Conservation (phyloP, 2,888 invertebrate genomes). For the Biston betularia region DNA sequence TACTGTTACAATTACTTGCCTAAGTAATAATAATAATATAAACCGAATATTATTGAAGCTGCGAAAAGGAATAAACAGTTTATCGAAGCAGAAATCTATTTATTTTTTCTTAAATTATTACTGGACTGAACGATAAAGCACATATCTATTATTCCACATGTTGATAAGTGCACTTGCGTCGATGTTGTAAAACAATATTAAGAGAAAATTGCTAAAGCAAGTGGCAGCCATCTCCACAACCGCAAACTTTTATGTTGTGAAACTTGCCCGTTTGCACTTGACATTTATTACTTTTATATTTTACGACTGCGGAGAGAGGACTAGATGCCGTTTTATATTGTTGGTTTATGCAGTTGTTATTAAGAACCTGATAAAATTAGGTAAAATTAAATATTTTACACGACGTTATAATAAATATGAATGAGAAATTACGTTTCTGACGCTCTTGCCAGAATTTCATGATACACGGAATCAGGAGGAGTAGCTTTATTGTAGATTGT, state of each 20-base stretch:
- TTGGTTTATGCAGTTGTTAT: conserved; percentile 28
- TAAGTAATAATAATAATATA: no score
- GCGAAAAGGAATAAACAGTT: no score
- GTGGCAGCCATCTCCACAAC: conserved; percentile 61
- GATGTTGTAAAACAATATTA: conserved; percentile 33
- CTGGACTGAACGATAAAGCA: not conserved
- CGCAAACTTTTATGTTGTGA: conserved; percentile 78
- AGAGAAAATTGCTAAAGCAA: conserved; percentile 71
- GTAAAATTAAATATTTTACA: not conserved
- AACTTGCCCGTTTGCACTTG: conserved; percentile 78
- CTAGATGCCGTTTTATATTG: conserved; percentile 62
- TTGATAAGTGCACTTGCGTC: conserved; percentile 2
- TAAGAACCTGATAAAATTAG: not conserved
- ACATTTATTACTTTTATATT: conserved; percentile 81
- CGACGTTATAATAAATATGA: no score
- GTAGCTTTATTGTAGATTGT: no score
- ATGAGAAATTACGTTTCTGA: no score
- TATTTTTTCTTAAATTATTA: no score
- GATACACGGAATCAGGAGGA: no score
- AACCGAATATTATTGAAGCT: no score
- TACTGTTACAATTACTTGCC: no score
- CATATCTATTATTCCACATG: not conserved
- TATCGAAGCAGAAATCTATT: no score
- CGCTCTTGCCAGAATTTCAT: no score
- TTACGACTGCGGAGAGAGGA: conserved; percentile 69